Evolutionary conservation across 2,888 invertebrate species (phyloP).

Genomic region (Serripes groenlandicus): DNA sequence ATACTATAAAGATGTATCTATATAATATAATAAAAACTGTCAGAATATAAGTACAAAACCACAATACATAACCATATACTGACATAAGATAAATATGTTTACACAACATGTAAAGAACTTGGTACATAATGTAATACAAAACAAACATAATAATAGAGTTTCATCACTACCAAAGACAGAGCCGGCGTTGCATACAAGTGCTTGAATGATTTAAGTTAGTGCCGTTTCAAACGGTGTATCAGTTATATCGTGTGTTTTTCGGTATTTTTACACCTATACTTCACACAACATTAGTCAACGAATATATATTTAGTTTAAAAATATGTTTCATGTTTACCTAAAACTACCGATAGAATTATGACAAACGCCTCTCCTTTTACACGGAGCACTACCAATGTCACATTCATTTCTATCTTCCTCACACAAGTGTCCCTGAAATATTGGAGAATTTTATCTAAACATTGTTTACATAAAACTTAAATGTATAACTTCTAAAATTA

Average conservation of each 20-base stretch:
- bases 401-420: conserved; percentile 21
- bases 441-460: not conserved
- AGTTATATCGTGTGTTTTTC: not conserved
- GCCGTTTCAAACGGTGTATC: too few species aligned
- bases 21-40: too few species aligned
- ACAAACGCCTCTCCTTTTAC: conserved; percentile 10
- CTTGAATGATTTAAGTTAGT: too few species aligned
- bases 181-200: too few species aligned
- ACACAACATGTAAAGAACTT: too few species aligned
- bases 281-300: not conserved
- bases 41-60: too few species aligned
- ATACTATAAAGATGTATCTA: too few species aligned
- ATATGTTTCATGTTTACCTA: conserved; percentile 8
- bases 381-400: conserved; percentile 4
- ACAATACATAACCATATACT: too few species aligned
- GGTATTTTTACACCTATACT: not conserved
- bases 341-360: conserved; percentile 15
- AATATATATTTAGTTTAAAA: not conserved
- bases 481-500: not conserved
- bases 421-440: conserved; percentile 4
- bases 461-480: not conserved
- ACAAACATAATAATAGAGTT: too few species aligned
- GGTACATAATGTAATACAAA: too few species aligned
- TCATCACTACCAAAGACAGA: too few species aligned
- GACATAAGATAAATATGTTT: too few species aligned